Base-by-base conservation (phyloP, 2,797 vertebrate genomes). In the Masticophis lateralis region DNA sequence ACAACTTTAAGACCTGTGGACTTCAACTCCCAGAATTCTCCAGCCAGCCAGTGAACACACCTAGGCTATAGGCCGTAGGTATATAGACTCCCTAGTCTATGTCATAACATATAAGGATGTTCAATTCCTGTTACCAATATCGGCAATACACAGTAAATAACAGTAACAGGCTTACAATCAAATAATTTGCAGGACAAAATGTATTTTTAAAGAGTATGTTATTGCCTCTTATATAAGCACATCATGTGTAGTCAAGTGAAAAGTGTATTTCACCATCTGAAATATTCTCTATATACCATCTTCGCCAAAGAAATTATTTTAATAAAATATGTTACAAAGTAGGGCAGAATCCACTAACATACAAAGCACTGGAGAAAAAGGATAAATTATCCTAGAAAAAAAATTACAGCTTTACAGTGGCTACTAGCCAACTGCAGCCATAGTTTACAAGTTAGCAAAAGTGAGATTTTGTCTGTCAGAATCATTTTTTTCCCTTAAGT, bases 401-500 rank as follows among this genome's bases (percentile, higher is more conserved):
- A 37, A 4, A 91, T 51, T 91, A 53, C 0, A 90, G 8, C 0
- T 88, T 25, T 93, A 95, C 88, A 5, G 1, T 63, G 83, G n/a
- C 37, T 0, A 0, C 59, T 47, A 86, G 69, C 20, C 47, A 92
- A 95, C 89, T 92, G 28, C 2, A 95, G 87, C 27, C 43, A 61
- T 93, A 18, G 13, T 25, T 87, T 93, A 87, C n/a, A 74, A 56
- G 57, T 91, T 94, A 95, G 89, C 95, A 86, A 95, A 89, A 61
- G 90, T 43, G 25, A 90, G 9, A 22, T 92, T 43, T 28, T 11
- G 92, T 12, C 0, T 0, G 87, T 28, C 91, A 56, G 2, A 92
- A 2, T 92, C 43, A 25, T 22, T 25, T 43, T 79, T 22, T 43
- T 1, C 18, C 74, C 37, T 79, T 43, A 43, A 22, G 20, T 79